phyloP scores from a whole-genome alignment of 2,888 invertebrate genomes.

The Tortrix viridana region DNA sequence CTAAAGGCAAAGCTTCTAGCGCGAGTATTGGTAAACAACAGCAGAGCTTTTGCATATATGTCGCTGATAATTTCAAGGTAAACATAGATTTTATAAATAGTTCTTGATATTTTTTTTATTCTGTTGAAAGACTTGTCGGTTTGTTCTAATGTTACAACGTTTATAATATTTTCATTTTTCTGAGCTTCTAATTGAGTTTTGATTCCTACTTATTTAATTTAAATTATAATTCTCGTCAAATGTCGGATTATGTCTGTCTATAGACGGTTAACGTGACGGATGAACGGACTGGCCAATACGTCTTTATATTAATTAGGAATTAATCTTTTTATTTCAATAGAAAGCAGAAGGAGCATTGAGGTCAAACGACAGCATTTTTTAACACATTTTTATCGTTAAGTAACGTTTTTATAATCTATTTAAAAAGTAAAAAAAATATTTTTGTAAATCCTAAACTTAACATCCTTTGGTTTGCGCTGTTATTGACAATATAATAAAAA shows the following conservation, averaged over 20 bases:
- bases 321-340: background rate
- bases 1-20: constrained; percentile 15
- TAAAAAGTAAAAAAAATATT: too few relatives aligned
- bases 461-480: too few relatives aligned
- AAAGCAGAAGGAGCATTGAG: background rate
- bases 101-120: too few relatives aligned
- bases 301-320: background rate
- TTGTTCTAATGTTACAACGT: too few relatives aligned
- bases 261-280: background rate
- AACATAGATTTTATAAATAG: background rate
- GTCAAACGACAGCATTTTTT: too few relatives aligned
- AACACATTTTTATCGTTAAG: too few relatives aligned
- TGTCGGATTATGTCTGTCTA: background rate
- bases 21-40: constrained; percentile 18
- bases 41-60: background rate
- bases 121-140: too few relatives aligned
- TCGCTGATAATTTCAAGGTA: background rate
- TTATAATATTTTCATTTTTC: too few relatives aligned
- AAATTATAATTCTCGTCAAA: background rate
- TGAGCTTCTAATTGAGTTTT: background rate
- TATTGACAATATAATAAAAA: too few relatives aligned
- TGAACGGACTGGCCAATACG: background rate
- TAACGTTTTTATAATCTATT: too few relatives aligned
- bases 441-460: too few relatives aligned
- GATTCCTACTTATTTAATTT: background rate